Percentiles rank a stretch among this genome's conserved stretches.
Conservation (phyloP, 2,888 invertebrate genomes). For the Polydrusus pterygomalis region DNA sequence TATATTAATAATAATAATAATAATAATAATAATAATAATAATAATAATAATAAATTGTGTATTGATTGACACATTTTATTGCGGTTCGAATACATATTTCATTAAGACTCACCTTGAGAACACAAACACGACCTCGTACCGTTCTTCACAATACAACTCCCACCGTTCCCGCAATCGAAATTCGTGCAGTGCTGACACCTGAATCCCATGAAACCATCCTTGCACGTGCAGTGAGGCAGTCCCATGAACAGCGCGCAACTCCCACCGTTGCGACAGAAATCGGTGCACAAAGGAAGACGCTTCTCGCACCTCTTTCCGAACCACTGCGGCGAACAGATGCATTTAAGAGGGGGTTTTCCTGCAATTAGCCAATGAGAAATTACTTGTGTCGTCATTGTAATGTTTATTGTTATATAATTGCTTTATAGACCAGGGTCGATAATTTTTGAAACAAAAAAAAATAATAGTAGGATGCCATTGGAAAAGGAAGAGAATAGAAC, state of each 20-base stretch:
- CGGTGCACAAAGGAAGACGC: conserved; percentile 75
- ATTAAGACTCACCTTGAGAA: conserved; percentile 45
- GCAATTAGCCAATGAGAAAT: not conserved
- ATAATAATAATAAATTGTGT: too few relatives aligned
- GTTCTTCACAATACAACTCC: conserved; percentile 74
- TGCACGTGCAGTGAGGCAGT: conserved; percentile 71
- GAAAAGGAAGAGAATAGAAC: too few relatives aligned
- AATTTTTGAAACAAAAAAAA: too few relatives aligned
- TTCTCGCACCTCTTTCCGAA: conserved; percentile 79
- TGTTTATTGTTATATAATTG: too few relatives aligned
- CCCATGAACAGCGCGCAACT: conserved; percentile 72
- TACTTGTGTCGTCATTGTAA: too few relatives aligned
- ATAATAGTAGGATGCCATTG: too few relatives aligned
- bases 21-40: too few relatives aligned
- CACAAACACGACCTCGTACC: conserved; percentile 72
- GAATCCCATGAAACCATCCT: conserved; percentile 69
- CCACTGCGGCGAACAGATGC: conserved; percentile 79
- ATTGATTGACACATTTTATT: too few relatives aligned
- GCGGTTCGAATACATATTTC: too few relatives aligned
- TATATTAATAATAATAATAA: too few relatives aligned
- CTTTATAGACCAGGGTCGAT: too few relatives aligned
- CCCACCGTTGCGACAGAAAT: conserved; percentile 77
- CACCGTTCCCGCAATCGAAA: conserved; percentile 77
- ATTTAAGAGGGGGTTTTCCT: conserved; percentile 69
- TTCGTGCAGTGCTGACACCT: conserved; percentile 77